Conservation (phyloP, 2,888 invertebrate genomes). For the Ornithoptera alexandrae region DNA sequence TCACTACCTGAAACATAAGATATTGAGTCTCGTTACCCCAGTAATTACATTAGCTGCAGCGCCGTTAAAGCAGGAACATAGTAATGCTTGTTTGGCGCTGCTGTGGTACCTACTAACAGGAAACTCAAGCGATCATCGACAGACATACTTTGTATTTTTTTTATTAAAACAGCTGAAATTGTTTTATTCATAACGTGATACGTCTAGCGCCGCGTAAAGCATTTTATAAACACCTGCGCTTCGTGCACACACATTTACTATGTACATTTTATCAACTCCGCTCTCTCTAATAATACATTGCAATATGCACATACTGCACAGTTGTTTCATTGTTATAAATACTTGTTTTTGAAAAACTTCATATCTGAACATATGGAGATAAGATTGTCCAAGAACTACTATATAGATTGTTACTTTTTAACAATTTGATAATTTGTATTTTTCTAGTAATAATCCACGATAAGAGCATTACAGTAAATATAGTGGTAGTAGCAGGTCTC, state of each 20-base stretch:
- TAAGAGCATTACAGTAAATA: too few species aligned
- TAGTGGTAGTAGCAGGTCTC: too few species aligned
- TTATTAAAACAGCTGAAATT: neutral
- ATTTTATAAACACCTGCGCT: constrained; percentile 8
- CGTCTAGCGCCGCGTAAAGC: neutral
- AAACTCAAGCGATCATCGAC: too few species aligned
- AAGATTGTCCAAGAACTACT: neutral
- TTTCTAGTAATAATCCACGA: too few species aligned
- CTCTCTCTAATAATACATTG: constrained; percentile 1
- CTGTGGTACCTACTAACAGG: too few species aligned
- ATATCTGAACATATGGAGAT: neutral
- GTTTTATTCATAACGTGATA: neutral
- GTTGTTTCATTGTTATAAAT: neutral
- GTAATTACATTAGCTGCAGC: too few species aligned
- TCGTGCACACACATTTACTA: constrained; percentile 7
- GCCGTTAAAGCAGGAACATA: too few species aligned
- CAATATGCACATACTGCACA: neutral
- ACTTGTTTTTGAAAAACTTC: neutral
- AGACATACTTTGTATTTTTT: neutral
- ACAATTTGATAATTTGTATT: too few species aligned
- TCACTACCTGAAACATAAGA: too few species aligned
- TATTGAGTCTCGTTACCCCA: too few species aligned
- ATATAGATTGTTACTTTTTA: too few species aligned
- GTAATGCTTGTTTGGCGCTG: too few species aligned
- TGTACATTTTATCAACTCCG: constrained; percentile 2